These are phyloP conservation scores for Mythimna impura DNA, from an alignment of 2,888 invertebrate genomes.

Conservation along the genomic window DNA sequence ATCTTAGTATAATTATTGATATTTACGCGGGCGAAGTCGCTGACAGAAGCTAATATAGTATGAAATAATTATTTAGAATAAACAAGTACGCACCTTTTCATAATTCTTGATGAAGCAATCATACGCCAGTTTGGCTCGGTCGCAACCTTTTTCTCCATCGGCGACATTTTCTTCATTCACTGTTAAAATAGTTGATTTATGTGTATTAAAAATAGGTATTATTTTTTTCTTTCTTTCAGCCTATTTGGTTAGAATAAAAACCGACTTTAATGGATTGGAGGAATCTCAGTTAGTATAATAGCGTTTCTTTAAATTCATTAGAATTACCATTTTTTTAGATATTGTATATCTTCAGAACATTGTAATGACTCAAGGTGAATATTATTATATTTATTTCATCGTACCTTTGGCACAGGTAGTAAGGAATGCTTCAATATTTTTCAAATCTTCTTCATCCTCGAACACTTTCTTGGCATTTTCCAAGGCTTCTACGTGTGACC, in stretches of 20 bases:
- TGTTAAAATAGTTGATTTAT: constrained; percentile 5
- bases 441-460: constrained; percentile 74
- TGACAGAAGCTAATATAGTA: no score
- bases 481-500: constrained; percentile 70
- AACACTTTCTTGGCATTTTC: constrained; percentile 75
- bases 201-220: background rate
- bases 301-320: no score
- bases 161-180: constrained; percentile 70
- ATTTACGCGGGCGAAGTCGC: no score
- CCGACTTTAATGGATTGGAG: no score
- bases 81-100: constrained; percentile 55
- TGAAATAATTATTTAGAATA: background rate
- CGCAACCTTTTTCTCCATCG: constrained; percentile 79
- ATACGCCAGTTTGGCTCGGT: constrained; percentile 74
- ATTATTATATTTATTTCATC: background rate
- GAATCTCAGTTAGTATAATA: no score
- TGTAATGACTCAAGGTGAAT: background rate
- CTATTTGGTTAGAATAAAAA: no score
- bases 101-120: constrained; percentile 77
- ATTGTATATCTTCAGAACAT: no score
- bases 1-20: no score
- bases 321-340: no score
- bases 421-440: constrained; percentile 72
- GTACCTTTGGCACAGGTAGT: constrained; percentile 54
- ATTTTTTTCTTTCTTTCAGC: background rate